Evolutionary conservation across 2,888 invertebrate species (phyloP).

Genomic region (Polydrusus cervinus): DNA sequence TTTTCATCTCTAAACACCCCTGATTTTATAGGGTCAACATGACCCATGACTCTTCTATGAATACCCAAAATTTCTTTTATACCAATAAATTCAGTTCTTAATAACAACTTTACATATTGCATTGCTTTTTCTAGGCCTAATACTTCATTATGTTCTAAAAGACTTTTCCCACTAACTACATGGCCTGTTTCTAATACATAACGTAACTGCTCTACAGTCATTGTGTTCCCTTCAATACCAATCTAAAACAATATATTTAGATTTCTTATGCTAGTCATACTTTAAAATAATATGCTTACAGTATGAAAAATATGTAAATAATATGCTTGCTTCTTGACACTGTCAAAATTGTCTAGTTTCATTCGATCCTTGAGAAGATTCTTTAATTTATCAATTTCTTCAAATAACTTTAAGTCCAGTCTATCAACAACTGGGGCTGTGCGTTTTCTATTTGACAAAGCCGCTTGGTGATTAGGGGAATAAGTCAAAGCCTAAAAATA

Average conservation of each 20-base stretch:
- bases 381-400: constrained; percentile 88
- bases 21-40: constrained; percentile 94
- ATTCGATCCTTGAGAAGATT: constrained; percentile 84
- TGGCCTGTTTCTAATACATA: constrained; percentile 93
- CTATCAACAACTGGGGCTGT: constrained; percentile 93
- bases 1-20: constrained; percentile 92
- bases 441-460: constrained; percentile 85
- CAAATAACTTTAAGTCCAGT: constrained; percentile 86
- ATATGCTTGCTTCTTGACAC: constrained; percentile 95
- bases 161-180: constrained; percentile 91
- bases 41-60: constrained; percentile 93
- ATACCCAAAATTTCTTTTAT: constrained; percentile 93
- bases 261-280: too few relatives aligned
- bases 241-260: constrained; percentile 67
- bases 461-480: constrained; percentile 88
- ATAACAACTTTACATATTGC: constrained; percentile 89
- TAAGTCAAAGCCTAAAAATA: constrained; percentile 79
- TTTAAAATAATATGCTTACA: constrained; percentile 67
- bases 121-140: constrained; percentile 95
- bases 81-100: constrained; percentile 84
- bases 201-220: constrained; percentile 93
- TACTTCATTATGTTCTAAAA: constrained; percentile 98
- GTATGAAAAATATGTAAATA: constrained; percentile 98
- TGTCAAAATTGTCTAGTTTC: constrained; percentile 86
- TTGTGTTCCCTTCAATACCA: constrained; percentile 97